Evolutionary conservation across 1,140 invertebrate genomes (phyloP), one percentile per base, ranked within the genome.

Genomic region (Magallana gigas): DNA sequence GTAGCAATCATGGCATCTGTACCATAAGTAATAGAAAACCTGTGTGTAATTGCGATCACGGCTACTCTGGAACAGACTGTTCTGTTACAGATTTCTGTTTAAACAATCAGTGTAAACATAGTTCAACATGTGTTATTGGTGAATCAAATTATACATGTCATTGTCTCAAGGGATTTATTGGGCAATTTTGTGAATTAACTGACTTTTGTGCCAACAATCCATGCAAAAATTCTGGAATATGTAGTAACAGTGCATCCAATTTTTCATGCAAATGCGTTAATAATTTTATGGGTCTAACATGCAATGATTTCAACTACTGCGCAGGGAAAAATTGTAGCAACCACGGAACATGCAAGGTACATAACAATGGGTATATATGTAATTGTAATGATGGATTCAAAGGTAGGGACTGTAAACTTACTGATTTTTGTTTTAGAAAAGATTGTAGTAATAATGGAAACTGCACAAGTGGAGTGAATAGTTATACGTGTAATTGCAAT

Each of bases 401-500:
- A 3, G 86, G 86, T 14, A 6, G 48, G 2, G 82, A 87, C 36
- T 87, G 86, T 76, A 2, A 23, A 14, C 4, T 18, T 8, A 1
- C 0, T 7, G 76, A 60, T 23, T 76, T 18, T 9, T 71, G 57
- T 12, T 59, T 76, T 58, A 11, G 16, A 12, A n/a, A 57, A 3
- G 3, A n/a, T 14, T 82, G 76, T 62, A 36, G 1, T 48, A 82
- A 87, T 0, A 23, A 23, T 12, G 85, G 76, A 5, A 82, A 12
- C 0, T 87, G 85, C 62, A 16, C n/a, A 7, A 87, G 64, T 23
- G 56, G 9, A 6, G 23, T 36, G 0, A 60, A 36, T 11, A 12
- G 16, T 64, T 82, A 36, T 7, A 11, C 80, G n/a, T 87, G 86
- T 59, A 14, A 76, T 36, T 87, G 86, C 58, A 60, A 18, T 0